Percentiles rank a stretch among this genome's conserved stretches.
Evolutionary conservation across 2,888 invertebrate species (phyloP).

Genomic region (Hipparchia sbordonii): DNA sequence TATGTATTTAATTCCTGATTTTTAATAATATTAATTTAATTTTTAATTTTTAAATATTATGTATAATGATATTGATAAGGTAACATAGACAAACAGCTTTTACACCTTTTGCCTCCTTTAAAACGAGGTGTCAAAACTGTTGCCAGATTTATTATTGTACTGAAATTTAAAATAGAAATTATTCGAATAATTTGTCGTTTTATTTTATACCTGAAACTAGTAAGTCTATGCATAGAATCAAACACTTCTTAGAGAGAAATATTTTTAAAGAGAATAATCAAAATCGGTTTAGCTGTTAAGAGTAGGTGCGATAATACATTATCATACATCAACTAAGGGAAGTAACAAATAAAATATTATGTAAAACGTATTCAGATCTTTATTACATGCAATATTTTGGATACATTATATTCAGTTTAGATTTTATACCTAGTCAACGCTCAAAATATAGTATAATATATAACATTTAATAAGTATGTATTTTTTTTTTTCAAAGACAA

Average conservation of each 20-base stretch:
- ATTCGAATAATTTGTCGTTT: slow-evolving; percentile 57
- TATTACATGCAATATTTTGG: slow-evolving; percentile 49
- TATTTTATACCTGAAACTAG: slow-evolving; percentile 48
- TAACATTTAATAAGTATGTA: slow-evolving; percentile 46
- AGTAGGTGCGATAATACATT: neutral
- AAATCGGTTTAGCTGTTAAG: neutral
- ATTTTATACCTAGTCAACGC: slow-evolving; percentile 67
- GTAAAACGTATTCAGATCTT: slow-evolving; percentile 40
- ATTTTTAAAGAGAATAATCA: neutral
- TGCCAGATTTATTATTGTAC: slow-evolving; percentile 75
- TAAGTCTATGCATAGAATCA: no score
- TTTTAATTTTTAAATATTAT: slow-evolving; percentile 42
- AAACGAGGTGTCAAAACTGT: slow-evolving; percentile 74
- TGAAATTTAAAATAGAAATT: slow-evolving; percentile 76
- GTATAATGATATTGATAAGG: slow-evolving; percentile 51
- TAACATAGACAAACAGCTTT: slow-evolving; percentile 67
- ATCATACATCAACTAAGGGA: neutral
- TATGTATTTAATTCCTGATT: slow-evolving; percentile 42
- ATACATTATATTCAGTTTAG: slow-evolving; percentile 46
- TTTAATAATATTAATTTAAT: slow-evolving; percentile 43
- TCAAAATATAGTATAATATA: slow-evolving; percentile 49
- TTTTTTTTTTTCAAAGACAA: slow-evolving; percentile 37
- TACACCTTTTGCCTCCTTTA: slow-evolving; percentile 70
- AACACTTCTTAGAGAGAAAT: neutral
- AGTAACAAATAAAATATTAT: slow-evolving; percentile 35